Conservation (phyloP, 2,888 invertebrate species). For the Melitaea athalia region DNA sequence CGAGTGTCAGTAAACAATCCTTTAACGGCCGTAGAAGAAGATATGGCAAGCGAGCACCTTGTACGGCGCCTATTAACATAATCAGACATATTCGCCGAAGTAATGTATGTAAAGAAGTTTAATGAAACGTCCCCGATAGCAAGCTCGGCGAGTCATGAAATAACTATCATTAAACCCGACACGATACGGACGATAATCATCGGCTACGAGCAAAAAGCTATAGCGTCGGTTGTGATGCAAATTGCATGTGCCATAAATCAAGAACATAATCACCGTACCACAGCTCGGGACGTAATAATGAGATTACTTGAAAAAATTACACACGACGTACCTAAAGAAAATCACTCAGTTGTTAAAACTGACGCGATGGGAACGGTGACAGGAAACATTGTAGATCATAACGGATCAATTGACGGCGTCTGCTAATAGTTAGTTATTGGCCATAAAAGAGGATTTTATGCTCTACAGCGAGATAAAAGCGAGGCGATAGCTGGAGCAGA, state of each 20-base stretch:
- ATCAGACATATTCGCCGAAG: constrained; percentile 77
- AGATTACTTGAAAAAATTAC: constrained; percentile 78
- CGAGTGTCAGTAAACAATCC: constrained; percentile 65
- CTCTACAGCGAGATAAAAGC: constrained; percentile 22
- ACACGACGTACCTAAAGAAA: constrained; percentile 43
- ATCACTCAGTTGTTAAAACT: constrained; percentile 4
- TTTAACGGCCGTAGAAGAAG: constrained; percentile 67
- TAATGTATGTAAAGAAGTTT: constrained; percentile 78
- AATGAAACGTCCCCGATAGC: constrained; percentile 77
- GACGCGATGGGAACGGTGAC: constrained; percentile 55
- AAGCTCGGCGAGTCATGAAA: constrained; percentile 77
- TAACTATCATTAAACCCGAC: constrained; percentile 80
- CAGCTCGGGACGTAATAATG: constrained; percentile 71
- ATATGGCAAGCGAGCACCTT: constrained; percentile 62
- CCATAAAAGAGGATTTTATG: constrained; percentile 31
- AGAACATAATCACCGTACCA: constrained; percentile 76
- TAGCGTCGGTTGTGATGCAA: constrained; percentile 76
- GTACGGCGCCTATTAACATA: constrained; percentile 71
- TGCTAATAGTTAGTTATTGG: constrained; percentile 33
- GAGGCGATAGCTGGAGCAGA: constrained; percentile 8
- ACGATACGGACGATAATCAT: constrained; percentile 81
- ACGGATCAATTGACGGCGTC: constrained; percentile 37
- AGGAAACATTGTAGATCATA: constrained; percentile 53
- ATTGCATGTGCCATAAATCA: constrained; percentile 81
- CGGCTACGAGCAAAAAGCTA: constrained; percentile 76